Evolutionary conservation across 2,113 vertebrate species (phyloP).

Genomic region (Phrynosoma platyrhinos): DNA sequence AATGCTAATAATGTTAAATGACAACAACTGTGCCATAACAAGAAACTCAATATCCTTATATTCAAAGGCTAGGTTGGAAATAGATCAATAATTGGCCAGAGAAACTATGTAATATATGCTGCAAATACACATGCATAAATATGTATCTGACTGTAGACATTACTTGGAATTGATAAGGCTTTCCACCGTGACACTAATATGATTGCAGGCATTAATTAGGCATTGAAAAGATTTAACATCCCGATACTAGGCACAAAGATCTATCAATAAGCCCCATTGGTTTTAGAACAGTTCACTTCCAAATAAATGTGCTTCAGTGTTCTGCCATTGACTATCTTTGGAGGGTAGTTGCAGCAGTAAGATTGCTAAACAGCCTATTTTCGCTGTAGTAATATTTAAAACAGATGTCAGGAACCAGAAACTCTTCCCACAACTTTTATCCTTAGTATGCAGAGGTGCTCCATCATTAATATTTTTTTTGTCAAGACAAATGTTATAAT

Average conservation of each 20-base stretch:
- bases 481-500: slow-evolving; percentile 47
- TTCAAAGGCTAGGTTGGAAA: background rate
- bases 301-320: background rate
- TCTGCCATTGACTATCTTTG: background rate
- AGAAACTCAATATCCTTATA: background rate
- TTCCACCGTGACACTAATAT: background rate
- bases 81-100: background rate
- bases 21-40: background rate
- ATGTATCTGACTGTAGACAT: background rate
- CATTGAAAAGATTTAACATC: background rate
- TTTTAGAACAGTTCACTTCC: background rate
- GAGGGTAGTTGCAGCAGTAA: background rate
- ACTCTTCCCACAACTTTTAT: slow-evolving; percentile 43
- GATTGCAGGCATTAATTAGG: background rate
- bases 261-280: background rate
- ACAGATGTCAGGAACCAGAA: slow-evolving; percentile 45
- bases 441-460: slow-evolving; percentile 34
- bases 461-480: slow-evolving; percentile 38
- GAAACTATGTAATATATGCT: background rate
- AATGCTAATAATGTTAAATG: too few species aligned
- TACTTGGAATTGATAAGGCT: background rate
- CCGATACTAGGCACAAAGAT: background rate
- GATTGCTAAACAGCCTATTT: slow-evolving; percentile 45
- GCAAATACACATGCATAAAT: background rate
- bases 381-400: slow-evolving; percentile 53